phyloP scores from a whole-genome alignment of 2,113 vertebrate genomes.

The Vulpes lagopus region DNA sequence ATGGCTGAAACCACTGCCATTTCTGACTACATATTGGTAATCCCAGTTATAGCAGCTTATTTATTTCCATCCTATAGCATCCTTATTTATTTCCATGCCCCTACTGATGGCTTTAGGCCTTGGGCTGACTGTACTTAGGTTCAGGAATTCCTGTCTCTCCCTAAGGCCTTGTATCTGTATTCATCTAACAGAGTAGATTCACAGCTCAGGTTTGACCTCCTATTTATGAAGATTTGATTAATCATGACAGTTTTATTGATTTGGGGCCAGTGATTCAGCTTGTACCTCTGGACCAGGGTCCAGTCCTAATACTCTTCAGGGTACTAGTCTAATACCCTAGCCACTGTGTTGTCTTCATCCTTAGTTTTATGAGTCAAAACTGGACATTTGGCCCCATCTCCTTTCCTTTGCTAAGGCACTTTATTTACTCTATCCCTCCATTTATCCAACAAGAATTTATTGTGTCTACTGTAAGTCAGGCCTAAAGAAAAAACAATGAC shows the following conservation, averaged over 20 bases:
- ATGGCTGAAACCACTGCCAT: background rate
- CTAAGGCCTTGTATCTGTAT: background rate
- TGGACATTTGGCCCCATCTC: background rate
- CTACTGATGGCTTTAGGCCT: rapidly evolving
- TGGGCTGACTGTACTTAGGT: background rate
- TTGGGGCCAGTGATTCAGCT: background rate
- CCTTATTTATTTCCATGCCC: background rate
- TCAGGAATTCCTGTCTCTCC: background rate
- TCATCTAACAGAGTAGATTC: background rate
- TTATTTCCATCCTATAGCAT: background rate
- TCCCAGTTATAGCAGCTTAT: rapidly evolving
- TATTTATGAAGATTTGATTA: background rate
- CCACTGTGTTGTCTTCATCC: background rate
- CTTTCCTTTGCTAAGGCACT: background rate
- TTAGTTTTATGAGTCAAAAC: background rate
- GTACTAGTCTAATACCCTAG: background rate
- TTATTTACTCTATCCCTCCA: background rate
- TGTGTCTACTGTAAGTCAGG: background rate
- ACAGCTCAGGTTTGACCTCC: background rate
- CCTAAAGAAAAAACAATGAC: background rate
- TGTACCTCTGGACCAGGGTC: background rate
- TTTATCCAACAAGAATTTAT: background rate
- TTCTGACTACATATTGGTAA: background rate
- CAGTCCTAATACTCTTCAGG: background rate
- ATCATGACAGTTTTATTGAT: background rate